phyloP scores from a whole-genome alignment of 1,140 invertebrate species.

The Apis dorsata region DNA sequence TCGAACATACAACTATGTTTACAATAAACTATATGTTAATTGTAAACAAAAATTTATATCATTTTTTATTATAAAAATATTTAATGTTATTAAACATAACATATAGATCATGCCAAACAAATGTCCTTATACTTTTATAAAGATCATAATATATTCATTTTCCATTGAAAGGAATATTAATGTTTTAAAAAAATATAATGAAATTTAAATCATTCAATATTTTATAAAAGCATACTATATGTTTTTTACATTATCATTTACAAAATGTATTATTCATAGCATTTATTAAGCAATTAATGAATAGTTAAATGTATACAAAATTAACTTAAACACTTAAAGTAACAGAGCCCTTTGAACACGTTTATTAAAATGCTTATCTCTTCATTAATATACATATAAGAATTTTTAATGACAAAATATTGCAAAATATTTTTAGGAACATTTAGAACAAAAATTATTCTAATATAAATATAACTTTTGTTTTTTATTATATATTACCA shows the following conservation, averaged over 20 bases:
- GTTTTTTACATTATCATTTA: slow-evolving; percentile 20
- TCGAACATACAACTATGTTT: slow-evolving; percentile 26
- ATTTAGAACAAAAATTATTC: slow-evolving; percentile 47
- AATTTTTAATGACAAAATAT: slow-evolving; percentile 42
- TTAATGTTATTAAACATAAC: slow-evolving; percentile 3
- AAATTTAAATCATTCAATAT: slow-evolving; percentile 19
- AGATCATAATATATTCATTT: slow-evolving; percentile 11
- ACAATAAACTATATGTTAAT: slow-evolving; percentile 15
- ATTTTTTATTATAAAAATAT: neutral
- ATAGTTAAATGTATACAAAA: slow-evolving; percentile 11
- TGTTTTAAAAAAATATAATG: neutral
- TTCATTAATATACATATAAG: slow-evolving; percentile 23
- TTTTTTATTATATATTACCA: slow-evolving; percentile 7
- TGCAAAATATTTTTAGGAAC: slow-evolving; percentile 41
- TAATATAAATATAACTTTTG: slow-evolving; percentile 39
- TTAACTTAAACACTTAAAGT: slow-evolving; percentile 37
- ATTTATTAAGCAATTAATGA: slow-evolving; percentile 19
- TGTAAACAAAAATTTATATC: neutral
- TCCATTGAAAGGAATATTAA: neutral
- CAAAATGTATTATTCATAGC: slow-evolving; percentile 30
- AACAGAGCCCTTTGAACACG: slow-evolving; percentile 45
- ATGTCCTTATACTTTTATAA: slow-evolving; percentile 19
- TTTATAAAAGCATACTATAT: slow-evolving; percentile 2
- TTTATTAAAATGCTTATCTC: slow-evolving; percentile 29
- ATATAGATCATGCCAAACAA: slow-evolving; percentile 16